Base-by-base conservation (phyloP, 2,113 vertebrate species). In the Galbula dea region DNA sequence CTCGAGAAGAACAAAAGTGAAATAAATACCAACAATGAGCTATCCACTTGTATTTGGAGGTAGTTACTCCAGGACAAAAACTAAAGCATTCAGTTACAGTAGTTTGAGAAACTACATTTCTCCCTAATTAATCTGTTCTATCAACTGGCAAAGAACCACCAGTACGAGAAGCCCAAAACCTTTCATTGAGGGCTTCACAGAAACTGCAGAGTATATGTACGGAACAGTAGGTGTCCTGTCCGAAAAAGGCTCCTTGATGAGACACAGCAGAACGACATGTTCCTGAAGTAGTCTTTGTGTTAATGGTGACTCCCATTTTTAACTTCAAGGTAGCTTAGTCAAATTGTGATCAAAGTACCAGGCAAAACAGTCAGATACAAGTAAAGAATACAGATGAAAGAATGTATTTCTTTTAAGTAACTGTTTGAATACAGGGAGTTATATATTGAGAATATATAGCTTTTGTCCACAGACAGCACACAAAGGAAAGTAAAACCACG, bases 211-310 rank as follows among this genome's bases (percentile, higher is more conserved):
- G 27, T 4, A 21, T 32, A 36, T 0, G 0, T 6, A 75, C 0
- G 4, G 10, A 59, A 43, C 0, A 0, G 72, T 77, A 78, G 11
- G 26, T 4, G 18, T 48, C 39, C 74, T 7, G 12, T 21, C 80
- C 32, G 45, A 46, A 66, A 91, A n/a, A 51, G 36, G 43, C 54
- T 49, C 49, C 81, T 57, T 58, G 46, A 68, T 20, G 46, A 2
- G 2, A 92, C 3, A 7, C 29, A 61, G 74, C 41, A 82, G 52
- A 90, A 79, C 30, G 52, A 74, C 0, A 0, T 0, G 0, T 20
- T 84, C 88, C 66, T 67, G 5, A 74, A 77, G 79, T 11, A 26
- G 4, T 27, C 54, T 86, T 72, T 57, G 34, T 39, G 75, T 37
- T 85, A 57, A 58, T 18, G 71, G 18, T 16, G 74, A 79, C 67